phyloP scores from a whole-genome alignment of 2,888 invertebrate species.

The Heteromyza rotundicornis region DNA sequence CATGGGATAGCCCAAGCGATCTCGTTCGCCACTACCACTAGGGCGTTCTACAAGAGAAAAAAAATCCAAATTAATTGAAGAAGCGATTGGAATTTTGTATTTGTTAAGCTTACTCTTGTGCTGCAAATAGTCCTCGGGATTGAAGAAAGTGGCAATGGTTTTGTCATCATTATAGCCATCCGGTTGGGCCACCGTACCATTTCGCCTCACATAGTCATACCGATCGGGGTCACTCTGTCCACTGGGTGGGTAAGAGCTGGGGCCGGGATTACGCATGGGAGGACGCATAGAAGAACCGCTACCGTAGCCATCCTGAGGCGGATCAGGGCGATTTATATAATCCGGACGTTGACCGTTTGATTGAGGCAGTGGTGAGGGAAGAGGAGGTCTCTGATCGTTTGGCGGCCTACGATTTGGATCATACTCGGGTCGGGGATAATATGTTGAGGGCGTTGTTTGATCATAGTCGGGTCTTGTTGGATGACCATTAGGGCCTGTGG shows the following conservation, averaged over 20 bases:
- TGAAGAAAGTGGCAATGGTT: slow-evolving; percentile 60
- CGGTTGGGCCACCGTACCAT: slow-evolving; percentile 34
- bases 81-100: neutral
- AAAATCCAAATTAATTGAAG: slow-evolving; percentile 1
- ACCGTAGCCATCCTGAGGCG: slow-evolving; percentile 35
- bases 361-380: slow-evolving; percentile 31
- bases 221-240: slow-evolving; percentile 29
- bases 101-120: slow-evolving; percentile 49
- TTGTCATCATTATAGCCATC: slow-evolving; percentile 54
- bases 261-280: slow-evolving; percentile 38
- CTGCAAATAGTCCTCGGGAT: slow-evolving; percentile 59
- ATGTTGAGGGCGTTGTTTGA: slow-evolving; percentile 33
- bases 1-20: slow-evolving; percentile 43
- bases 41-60: slow-evolving; percentile 45
- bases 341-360: slow-evolving; percentile 36
- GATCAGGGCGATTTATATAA: slow-evolving; percentile 56
- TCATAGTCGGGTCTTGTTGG: slow-evolving; percentile 37
- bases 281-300: slow-evolving; percentile 39
- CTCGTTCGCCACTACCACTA: slow-evolving; percentile 35
- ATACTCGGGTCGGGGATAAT: slow-evolving; percentile 13
- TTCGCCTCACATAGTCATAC: slow-evolving; percentile 41
- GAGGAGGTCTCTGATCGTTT: slow-evolving; percentile 32
- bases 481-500: neutral
- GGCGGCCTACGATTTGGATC: slow-evolving; percentile 13
- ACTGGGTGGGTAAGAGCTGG: slow-evolving; percentile 17